Conservation (phyloP, 2,113 vertebrate species). For the Periophthalmus modestus region DNA sequence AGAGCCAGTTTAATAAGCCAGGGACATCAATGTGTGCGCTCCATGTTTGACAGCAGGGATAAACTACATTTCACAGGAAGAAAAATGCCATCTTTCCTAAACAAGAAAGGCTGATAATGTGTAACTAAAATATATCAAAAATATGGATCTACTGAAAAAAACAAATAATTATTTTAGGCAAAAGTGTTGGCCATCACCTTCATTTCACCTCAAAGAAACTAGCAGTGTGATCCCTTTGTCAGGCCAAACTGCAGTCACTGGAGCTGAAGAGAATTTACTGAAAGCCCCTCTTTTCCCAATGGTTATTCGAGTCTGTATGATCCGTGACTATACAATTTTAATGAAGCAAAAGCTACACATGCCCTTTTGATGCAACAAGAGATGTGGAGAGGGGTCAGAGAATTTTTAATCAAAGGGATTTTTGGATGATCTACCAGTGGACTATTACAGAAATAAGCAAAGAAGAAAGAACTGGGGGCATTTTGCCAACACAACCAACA, state of each 20-base stretch:
- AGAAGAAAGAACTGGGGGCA: neutral
- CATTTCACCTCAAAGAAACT: neutral
- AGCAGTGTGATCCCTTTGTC: neutral
- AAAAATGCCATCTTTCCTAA: slow-evolving; percentile 15
- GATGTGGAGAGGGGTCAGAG: slow-evolving; percentile 9
- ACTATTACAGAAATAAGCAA: slow-evolving; percentile 8
- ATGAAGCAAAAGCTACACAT: slow-evolving; percentile 42
- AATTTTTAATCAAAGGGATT: slow-evolving; percentile 44
- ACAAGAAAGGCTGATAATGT: neutral
- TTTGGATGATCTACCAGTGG: slow-evolving; percentile 14
- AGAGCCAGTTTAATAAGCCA: neutral
- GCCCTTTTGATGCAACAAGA: slow-evolving; percentile 48
- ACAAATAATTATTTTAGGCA: neutral
- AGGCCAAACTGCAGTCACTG: neutral
- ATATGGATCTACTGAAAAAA: neutral
- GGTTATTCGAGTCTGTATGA: neutral
- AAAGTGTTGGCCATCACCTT: neutral
- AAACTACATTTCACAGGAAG: neutral
- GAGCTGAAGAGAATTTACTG: neutral
- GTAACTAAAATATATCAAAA: neutral
- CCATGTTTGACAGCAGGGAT: slow-evolving; percentile 10
- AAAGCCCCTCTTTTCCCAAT: slow-evolving; percentile 2
- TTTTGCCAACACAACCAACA: slow-evolving; percentile 19
- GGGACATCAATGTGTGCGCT: slow-evolving; percentile 3
- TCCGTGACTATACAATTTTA: slow-evolving; percentile 28